Evolutionary conservation across 2,797 vertebrate species (phyloP).

Genomic region (Carapus acus): DNA sequence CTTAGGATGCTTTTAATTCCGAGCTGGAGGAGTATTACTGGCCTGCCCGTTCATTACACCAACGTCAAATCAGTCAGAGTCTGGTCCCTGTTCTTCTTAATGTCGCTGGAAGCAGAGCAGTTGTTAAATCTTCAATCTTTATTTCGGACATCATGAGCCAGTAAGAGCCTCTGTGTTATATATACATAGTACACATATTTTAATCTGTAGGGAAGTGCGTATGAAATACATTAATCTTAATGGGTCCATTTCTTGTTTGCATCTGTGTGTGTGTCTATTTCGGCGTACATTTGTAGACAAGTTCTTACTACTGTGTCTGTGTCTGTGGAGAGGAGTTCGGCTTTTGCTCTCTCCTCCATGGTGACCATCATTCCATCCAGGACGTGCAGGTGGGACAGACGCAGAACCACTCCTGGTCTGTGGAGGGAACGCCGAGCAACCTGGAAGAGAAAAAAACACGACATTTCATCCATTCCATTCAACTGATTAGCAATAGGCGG

Average conservation of each 20-base stretch:
- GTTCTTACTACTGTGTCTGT: conserved; percentile 70
- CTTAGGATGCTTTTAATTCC: conserved; percentile 72
- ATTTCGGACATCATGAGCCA: no score
- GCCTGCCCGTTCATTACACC: conserved; percentile 50
- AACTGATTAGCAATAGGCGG: no score
- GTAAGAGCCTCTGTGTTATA: no score
- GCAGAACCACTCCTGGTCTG: conserved; percentile 71
- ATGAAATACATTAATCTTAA: not conserved
- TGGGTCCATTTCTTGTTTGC: not conserved
- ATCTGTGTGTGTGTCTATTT: not conserved
- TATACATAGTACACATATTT: no score
- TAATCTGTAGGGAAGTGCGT: no score
- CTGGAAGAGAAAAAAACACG: conserved; percentile 47
- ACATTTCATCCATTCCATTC: conserved; percentile 21
- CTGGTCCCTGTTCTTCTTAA: conserved; percentile 41
- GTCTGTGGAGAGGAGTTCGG: conserved; percentile 68
- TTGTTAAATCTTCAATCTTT: conserved; percentile 25
- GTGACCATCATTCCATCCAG: conserved; percentile 77
- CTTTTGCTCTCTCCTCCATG: conserved; percentile 75
- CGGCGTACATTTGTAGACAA: not conserved
- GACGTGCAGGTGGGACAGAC: conserved; percentile 74
- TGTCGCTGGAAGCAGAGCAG: conserved; percentile 27
- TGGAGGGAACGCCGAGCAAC: conserved; percentile 73
- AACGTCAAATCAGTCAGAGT: conserved; percentile 51
- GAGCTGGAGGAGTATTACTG: conserved; percentile 60